A percentile compares a stretch with the other conserved stretches of the same genome.
These are phyloP conservation scores for Babyrousa celebensis DNA, from an alignment of 2,797 vertebrate genomes.

Conservation along the genomic window DNA sequence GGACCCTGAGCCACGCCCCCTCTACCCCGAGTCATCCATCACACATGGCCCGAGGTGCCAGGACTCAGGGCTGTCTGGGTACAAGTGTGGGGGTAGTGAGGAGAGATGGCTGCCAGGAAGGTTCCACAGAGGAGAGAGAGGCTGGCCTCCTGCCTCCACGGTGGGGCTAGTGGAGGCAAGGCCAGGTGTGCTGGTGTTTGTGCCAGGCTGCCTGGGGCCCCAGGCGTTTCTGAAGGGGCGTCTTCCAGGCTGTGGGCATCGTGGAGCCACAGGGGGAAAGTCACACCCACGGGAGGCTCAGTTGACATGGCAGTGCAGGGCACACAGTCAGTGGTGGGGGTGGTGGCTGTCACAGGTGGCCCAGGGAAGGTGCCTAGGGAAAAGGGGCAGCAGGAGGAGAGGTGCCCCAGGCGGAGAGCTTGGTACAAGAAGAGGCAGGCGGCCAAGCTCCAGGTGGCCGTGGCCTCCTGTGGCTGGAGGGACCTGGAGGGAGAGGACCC, in stretches of 20 bases:
- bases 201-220: neutral
- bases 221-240: accelerated
- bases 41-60: neutral
- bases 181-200: neutral
- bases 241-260: neutral
- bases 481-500: too few species aligned
- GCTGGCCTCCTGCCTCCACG: neutral
- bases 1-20: too few species aligned
- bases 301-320: accelerated
- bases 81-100: neutral
- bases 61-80: neutral
- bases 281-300: neutral
- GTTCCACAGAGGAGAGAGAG: neutral
- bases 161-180: neutral
- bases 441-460: accelerated
- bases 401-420: accelerated
- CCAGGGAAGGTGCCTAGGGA: accelerated
- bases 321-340: accelerated
- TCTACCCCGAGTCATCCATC: neutral
- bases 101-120: neutral
- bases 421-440: accelerated
- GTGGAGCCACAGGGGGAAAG: neutral
- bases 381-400: neutral
- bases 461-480: neutral
- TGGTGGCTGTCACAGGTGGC: accelerated